Evolutionary conservation across 2,888 invertebrate genomes (phyloP).

Genomic region (Catocala nupta): DNA sequence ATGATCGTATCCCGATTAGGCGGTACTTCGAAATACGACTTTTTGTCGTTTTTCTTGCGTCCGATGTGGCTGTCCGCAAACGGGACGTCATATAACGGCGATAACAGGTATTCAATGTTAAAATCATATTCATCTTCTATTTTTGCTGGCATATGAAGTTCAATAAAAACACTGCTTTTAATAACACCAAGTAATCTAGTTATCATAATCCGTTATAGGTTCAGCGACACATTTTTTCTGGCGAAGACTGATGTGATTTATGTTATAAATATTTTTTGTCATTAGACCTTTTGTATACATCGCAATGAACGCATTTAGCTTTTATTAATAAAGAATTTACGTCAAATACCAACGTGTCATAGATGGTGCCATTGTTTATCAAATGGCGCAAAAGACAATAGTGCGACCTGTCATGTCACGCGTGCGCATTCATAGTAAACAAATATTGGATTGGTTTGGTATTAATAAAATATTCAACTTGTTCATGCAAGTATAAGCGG

Average conservation of each 20-base stretch:
- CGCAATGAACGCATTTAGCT: too few relatives aligned
- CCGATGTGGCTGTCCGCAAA: constrained; percentile 70
- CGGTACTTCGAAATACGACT: constrained; percentile 73
- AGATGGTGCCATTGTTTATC: neutral
- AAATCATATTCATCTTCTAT: constrained; percentile 65
- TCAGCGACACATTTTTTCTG: neutral
- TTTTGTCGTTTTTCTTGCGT: constrained; percentile 78
- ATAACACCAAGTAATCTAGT: constrained; percentile 22
- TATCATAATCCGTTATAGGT: constrained; percentile 16
- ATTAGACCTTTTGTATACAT: neutral
- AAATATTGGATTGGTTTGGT: constrained; percentile 9
- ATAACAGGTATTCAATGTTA: constrained; percentile 67
- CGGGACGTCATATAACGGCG: constrained; percentile 83
- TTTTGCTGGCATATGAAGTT: constrained; percentile 46
- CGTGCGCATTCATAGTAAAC: neutral
- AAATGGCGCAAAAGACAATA: constrained; percentile 2
- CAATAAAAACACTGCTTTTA: constrained; percentile 19
- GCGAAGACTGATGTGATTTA: constrained; percentile 1
- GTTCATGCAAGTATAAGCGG: constrained; percentile 64
- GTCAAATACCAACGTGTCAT: neutral
- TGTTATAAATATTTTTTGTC: neutral
- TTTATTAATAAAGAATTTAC: too few relatives aligned
- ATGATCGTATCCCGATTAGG: constrained; percentile 82
- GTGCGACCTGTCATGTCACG: constrained; percentile 5
- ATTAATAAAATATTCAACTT: constrained; percentile 49